phyloP scores from a whole-genome alignment of 2,113 vertebrate species.

The Ochotona curzoniae region DNA sequence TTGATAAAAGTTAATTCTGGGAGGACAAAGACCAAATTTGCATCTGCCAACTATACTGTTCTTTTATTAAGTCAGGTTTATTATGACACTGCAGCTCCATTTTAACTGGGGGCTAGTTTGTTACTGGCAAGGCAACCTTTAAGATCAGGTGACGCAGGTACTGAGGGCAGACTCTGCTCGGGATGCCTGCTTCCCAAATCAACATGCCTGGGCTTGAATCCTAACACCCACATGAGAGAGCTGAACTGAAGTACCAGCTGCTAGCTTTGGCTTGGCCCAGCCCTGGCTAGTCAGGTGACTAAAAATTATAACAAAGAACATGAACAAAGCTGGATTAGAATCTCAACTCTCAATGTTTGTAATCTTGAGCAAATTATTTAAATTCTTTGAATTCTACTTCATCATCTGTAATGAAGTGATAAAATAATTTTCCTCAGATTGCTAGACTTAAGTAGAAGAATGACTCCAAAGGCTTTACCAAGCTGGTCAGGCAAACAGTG shows the following conservation, averaged over 20 bases:
- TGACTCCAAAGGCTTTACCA: not conserved
- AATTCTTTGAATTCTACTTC: conserved; percentile 45
- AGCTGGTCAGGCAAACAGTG: not conserved
- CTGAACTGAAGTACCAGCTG: too few relatives aligned
- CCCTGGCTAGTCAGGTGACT: not conserved
- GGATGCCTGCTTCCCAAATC: too few relatives aligned
- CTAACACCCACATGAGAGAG: too few relatives aligned
- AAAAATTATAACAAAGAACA: conserved; percentile 44
- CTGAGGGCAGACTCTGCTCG: too few relatives aligned
- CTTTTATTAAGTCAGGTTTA: not conserved
- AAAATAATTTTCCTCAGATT: conserved; percentile 25
- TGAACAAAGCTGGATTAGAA: conserved; percentile 22
- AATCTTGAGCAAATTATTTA: conserved; percentile 55
- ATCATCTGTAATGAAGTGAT: conserved; percentile 12
- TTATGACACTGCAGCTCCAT: conserved; percentile 10
- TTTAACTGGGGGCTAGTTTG: conserved; percentile 39
- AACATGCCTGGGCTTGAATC: too few relatives aligned
- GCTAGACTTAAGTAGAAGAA: conserved; percentile 32
- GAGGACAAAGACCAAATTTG: conserved; percentile 4
- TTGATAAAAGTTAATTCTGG: conserved; percentile 40
- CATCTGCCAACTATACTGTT: not conserved
- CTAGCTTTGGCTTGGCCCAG: too few relatives aligned
- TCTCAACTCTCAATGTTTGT: conserved; percentile 42
- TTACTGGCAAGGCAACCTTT: not conserved
- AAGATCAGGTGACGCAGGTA: not conserved